Evolutionary conservation across 1,140 invertebrate genomes (phyloP).

Genomic region (Himalopsyche phryganea): DNA sequence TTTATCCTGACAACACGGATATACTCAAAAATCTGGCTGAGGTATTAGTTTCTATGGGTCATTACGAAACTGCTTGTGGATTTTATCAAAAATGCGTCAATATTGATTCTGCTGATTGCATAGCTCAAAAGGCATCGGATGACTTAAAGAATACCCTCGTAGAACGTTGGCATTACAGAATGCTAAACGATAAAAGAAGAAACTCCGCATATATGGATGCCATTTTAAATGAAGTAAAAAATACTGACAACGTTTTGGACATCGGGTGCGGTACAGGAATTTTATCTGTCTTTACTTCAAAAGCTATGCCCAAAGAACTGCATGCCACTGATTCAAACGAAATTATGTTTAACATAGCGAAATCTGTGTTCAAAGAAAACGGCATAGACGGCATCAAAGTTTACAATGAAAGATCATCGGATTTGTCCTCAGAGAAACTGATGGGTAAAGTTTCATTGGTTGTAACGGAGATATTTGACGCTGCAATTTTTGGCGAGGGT

Average conservation of each 20-base stretch:
- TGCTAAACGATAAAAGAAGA: constrained; percentile 71
- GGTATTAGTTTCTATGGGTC: constrained; percentile 41
- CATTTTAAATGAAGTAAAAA: constrained; percentile 55
- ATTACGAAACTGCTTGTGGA: constrained; percentile 40
- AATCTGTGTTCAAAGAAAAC: constrained; percentile 8
- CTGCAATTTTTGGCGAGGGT: constrained; percentile 72
- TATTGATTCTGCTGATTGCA: constrained; percentile 38
- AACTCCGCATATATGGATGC: constrained; percentile 65
- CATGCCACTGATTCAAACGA: constrained; percentile 66
- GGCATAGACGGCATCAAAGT: neutral
- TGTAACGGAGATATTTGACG: constrained; percentile 77
- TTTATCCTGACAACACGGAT: constrained; percentile 40
- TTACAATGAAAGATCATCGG: constrained; percentile 2
- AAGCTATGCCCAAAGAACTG: constrained; percentile 54
- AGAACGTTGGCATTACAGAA: constrained; percentile 77
- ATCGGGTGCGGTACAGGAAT: constrained; percentile 74
- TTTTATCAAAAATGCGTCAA: constrained; percentile 42
- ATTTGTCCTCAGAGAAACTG: neutral
- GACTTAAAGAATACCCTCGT: constrained; percentile 52
- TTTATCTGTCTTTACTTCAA: constrained; percentile 61
- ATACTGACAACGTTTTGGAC: constrained; percentile 61
- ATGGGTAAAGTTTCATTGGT: neutral
- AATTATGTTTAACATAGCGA: constrained; percentile 59
- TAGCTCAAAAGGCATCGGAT: constrained; percentile 46
- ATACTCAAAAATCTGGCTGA: constrained; percentile 43